Percentiles rank a stretch among this genome's conserved stretches.
These are phyloP conservation scores for Sinocyclocheilus anophthalmus DNA, from an alignment of 2,113 vertebrate species.

Conservation along the genomic window DNA sequence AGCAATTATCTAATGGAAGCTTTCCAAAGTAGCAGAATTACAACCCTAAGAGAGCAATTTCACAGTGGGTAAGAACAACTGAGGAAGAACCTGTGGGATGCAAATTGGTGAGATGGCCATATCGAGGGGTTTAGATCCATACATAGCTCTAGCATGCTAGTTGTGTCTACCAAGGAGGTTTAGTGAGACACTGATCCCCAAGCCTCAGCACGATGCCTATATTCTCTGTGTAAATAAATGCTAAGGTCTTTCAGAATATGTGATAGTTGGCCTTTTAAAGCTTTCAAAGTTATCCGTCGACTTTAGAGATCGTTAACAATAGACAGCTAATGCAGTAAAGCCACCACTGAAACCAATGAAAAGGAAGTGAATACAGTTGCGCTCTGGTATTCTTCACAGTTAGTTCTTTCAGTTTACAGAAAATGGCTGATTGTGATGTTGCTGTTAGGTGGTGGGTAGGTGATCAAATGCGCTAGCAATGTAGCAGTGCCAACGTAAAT, in stretches of 20 bases:
- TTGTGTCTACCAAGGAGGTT: not conserved
- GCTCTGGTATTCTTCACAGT: not conserved
- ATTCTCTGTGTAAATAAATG: not conserved
- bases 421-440: slow-evolving; percentile 29
- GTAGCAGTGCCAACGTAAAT: slow-evolving; percentile 71
- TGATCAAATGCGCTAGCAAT: slow-evolving; percentile 39
- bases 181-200: not conserved
- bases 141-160: not conserved
- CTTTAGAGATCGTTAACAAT: not conserved
- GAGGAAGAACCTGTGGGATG: not conserved
- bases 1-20: not conserved
- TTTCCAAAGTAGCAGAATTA: slow-evolving; percentile 13
- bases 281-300: not conserved
- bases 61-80: not conserved
- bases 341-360: slow-evolving; percentile 3
- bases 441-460: not conserved
- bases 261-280: not conserved
- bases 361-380: not conserved
- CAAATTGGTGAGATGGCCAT: not conserved
- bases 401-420: not conserved
- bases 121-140: not conserved
- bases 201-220: not conserved
- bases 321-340: not conserved
- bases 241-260: not conserved
- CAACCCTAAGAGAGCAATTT: not conserved